Evolutionary conservation across 2,888 invertebrate species (phyloP).

Genomic region (Slavum lentiscoides): DNA sequence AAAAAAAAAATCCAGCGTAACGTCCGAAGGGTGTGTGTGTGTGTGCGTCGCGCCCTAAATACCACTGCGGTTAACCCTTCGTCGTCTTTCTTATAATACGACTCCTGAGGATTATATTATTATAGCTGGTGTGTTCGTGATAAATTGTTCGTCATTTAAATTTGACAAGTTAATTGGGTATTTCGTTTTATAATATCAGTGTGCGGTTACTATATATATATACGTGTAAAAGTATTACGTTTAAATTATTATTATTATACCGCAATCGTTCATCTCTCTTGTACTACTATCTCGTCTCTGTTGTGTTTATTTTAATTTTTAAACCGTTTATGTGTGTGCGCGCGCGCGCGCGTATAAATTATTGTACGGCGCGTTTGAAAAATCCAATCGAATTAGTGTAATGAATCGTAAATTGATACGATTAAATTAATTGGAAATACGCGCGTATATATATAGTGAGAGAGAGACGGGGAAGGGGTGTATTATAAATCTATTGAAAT

Average conservation of each 20-base stretch:
- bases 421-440: too few species aligned
- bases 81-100: background rate
- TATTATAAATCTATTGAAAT: too few species aligned
- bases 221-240: too few species aligned
- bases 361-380: too few species aligned
- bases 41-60: background rate
- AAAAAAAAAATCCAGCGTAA: background rate
- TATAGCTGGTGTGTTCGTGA: background rate
- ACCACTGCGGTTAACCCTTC: background rate
- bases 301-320: too few species aligned
- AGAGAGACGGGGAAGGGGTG: too few species aligned
- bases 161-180: constrained; percentile 41
- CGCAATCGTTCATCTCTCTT: too few species aligned
- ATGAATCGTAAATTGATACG: background rate
- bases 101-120: background rate
- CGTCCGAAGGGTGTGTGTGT: constrained; percentile 1
- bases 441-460: too few species aligned
- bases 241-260: too few species aligned
- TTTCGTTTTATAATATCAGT: background rate
- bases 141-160: constrained; percentile 15
- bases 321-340: too few species aligned
- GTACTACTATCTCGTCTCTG: too few species aligned
- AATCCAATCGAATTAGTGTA: background rate
- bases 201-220: background rate
- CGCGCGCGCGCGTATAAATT: too few species aligned